Base-by-base conservation (phyloP, 2,113 vertebrate genomes). In the Gadus macrocephalus region DNA sequence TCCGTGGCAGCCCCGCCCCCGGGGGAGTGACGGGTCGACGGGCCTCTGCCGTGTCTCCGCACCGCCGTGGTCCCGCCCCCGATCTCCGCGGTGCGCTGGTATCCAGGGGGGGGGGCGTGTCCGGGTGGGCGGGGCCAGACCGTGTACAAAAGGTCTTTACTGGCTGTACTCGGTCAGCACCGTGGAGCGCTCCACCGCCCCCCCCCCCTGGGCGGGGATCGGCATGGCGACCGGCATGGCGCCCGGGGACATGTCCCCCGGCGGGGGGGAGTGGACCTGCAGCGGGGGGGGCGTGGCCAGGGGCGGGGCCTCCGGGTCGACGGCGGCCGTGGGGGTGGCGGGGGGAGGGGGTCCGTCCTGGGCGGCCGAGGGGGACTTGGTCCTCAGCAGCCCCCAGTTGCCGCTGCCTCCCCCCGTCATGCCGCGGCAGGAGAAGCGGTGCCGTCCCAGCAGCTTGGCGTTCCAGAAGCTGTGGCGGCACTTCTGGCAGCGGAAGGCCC, bases 381-480 rank as follows among this genome's bases (percentile, higher is more conserved):
- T 38, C 73, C 77, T 85, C 68, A 81, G 59, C 66, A 84, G 78
- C 20, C 2, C 88, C 87, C 87, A 87, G 80, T 16, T 64, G 0
- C 28, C 69, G 4, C 53, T 67, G 4, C 53, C 71, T 15, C 65
- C 69, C 56, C 55, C 4, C 2, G 74, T 22, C 42, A 22, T 2
- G 15, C 80, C 86, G 19, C 86, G 84, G 16, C 92, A 93, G 69
- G 85, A 90, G 66, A 89, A 85, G 73, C 65, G 80, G 83, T 93
- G 92, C 62, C 92, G 86, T 27, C 68, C 72, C 64, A 93, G 83
- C 0, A 92, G 89, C 22, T 15, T 19, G 2, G 74, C 66, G 75
- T 90, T 93, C 92, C 92, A 93, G 77, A 92, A 93, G 1, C 88
- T 80, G 55, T 83, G 88, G 15, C 83, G 84, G 77, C 92, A 93